Base-by-base conservation (phyloP, 2,797 vertebrate genomes). In the Mus minutoides region DNA sequence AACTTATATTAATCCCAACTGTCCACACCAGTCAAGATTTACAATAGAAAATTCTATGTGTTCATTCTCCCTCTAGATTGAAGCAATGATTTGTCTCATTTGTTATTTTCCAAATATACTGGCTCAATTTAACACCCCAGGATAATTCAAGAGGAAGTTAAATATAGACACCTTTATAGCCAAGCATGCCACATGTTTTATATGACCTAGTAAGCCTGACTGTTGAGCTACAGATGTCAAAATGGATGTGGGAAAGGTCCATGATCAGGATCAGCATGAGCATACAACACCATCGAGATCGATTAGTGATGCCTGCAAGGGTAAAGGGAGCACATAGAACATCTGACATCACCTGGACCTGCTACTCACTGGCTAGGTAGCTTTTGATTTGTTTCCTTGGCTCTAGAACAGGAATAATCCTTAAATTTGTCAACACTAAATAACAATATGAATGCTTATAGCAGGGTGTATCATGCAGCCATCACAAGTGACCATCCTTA, bases 101-200 rank as follows among this genome's bases (percentile, higher is more conserved):
- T 93, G 60, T 90, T 90, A 89, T 90, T 92, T 94, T 21, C 64
- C 76, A 92, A 95, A 76, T 9, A 86, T 76, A 85, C 1, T 67
- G 19, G 73, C 5, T 31, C 54, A 87, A 78, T 79, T 82, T 94
- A 91, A 89, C n/a, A 91, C 12, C 84, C 2, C 46, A 94, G 31
- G 83, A 43, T 49, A 94, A 83, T 62, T 87, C 54, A 64, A 62
- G 34, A 91, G 17, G 75, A 90, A 87, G 83, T 67, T 89, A 86
- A 95, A 75, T 21, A 79, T 0, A 91, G 79, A 34, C 14, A 60
- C 56, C 40, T 43, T 77, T 78, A 67, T 21, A 79, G 84, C 49
- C 43, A 93, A 84, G 22, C 19, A 90, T 1, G 78, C 21, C 10
- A 56, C 43, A 43, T 49, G 37, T 82, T 93, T 85, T 54, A 69